Conservation (phyloP, 2,113 vertebrate species). For the Eleginops maclovinus region DNA sequence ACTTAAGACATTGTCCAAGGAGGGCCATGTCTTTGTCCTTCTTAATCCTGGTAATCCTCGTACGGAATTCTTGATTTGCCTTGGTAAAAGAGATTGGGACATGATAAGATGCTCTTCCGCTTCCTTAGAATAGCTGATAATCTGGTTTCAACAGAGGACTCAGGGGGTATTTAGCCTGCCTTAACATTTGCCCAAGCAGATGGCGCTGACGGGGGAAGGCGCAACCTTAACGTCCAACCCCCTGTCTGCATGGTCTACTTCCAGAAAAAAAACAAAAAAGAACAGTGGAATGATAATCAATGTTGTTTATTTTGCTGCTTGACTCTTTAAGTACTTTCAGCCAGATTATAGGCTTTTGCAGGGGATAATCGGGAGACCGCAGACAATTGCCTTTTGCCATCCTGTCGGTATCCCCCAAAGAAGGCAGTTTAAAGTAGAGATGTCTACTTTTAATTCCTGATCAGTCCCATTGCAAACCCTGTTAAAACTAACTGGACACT, state of each 20-base stretch:
- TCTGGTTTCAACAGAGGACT: constrained; percentile 85
- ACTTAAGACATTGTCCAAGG: constrained; percentile 74
- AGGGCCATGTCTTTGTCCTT: constrained; percentile 74
- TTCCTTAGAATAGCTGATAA: constrained; percentile 84
- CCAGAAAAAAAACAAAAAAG: constrained; percentile 67
- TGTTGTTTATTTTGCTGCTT: constrained; percentile 91
- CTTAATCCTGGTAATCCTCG: constrained; percentile 83
- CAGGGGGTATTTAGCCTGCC: constrained; percentile 83
- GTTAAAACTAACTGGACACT: constrained; percentile 87
- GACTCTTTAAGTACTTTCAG: constrained; percentile 88
- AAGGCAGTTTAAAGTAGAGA: constrained; percentile 85
- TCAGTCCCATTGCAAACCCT: constrained; percentile 86
- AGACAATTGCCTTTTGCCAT: constrained; percentile 89
- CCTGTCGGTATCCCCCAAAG: constrained; percentile 84
- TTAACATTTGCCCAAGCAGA: constrained; percentile 88
- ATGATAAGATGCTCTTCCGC: constrained; percentile 76
- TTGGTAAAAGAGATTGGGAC: constrained; percentile 84
- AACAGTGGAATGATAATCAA: constrained; percentile 89
- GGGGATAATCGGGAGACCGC: constrained; percentile 87
- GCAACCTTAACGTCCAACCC: constrained; percentile 62
- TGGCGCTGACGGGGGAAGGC: constrained; percentile 80
- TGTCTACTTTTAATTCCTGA: constrained; percentile 88
- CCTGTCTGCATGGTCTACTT: constrained; percentile 60
- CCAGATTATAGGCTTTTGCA: constrained; percentile 91
- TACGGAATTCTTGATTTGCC: constrained; percentile 83